These are phyloP conservation scores for Ceratina japonica DNA, from an alignment of 1,140 invertebrate genomes.

Conservation along the genomic window DNA sequence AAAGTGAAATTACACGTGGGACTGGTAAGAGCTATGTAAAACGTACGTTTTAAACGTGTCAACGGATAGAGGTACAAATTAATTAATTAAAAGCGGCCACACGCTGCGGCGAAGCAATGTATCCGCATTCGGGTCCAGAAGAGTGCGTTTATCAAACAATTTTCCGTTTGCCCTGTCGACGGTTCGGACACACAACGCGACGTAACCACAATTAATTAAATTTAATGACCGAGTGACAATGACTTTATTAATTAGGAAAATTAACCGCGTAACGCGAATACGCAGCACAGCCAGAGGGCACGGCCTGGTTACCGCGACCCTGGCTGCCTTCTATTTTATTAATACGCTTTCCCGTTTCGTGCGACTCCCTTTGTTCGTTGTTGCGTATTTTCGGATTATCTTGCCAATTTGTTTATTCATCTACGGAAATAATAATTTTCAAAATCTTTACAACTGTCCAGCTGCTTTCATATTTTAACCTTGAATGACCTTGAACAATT, in stretches of 20 bases:
- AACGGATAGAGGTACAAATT: constrained; percentile 9
- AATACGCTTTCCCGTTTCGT: constrained; percentile 24
- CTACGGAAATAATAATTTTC: no score
- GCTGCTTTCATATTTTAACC: no score
- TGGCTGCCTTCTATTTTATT: constrained; percentile 11
- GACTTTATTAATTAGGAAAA: constrained; percentile 54
- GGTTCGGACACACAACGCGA: constrained; percentile 10
- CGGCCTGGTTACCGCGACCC: background rate
- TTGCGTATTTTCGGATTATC: constrained; percentile 16
- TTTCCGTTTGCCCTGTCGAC: constrained; percentile 32
- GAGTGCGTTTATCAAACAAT: constrained; percentile 47
- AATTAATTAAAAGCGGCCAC: constrained; percentile 32
- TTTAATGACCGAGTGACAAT: constrained; percentile 50
- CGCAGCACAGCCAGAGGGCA: background rate
- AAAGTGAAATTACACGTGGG: background rate
- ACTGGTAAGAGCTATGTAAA: background rate
- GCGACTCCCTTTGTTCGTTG: background rate
- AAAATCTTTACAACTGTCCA: no score
- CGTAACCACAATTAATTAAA: constrained; percentile 50
- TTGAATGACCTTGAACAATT: no score
- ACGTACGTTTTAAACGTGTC: constrained; percentile 21
- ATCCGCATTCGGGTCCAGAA: background rate
- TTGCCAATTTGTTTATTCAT: background rate
- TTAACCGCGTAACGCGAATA: constrained; percentile 48
- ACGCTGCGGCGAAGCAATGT: no score